Base-by-base conservation (phyloP, 2,113 vertebrate genomes). In the Hippocampus barbouri region DNA sequence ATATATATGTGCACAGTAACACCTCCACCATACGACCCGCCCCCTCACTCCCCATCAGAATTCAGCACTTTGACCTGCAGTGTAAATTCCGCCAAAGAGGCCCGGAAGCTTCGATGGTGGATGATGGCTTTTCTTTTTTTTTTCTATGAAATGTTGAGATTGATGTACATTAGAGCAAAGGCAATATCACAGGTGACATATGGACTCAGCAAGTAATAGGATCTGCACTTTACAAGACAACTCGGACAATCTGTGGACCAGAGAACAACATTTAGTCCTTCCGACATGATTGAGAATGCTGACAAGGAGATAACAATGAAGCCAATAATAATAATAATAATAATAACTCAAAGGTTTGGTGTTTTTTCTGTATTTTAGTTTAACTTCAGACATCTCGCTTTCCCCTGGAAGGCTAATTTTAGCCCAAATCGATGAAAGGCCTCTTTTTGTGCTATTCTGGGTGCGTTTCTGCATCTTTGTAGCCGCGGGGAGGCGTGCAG, bases 141-240 rank as follows among this genome's bases (percentile, higher is more conserved):
- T 38, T 6, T 6, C 84, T 89, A 83, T 90, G 88, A 90, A 90
- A 91, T 90, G 81, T 90, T 77, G 66, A 68, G 76, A 84, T 30
- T 85, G 77, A 78, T 90, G 85, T 91, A 90, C 73, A 91, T 89
- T 85, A 56, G 72, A 79, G 61, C 27, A 79, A 81, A 80, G 74
- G 82, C 66, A 77, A 79, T 83, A 85, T 78, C 77, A 86, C 89
- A 77, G 87, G 85, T 86, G 79, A 85, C 80, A 77, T 87, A 73
- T 88, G 89, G 78, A 90, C 88, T 87, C 59, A 72, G 83, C 81
- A 76, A 66, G 74, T 88, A 87, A 86, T 88, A 86, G 86, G 86
- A 87, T 83, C 89, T 91, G 91, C 91, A 93, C 90, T 93, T 93
- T 93, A 93, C 80, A 73, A 88, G 81, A 79, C 82, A 84, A 89